These are phyloP conservation scores for Cheirogaleus major DNA, from an alignment of 2,797 vertebrate species.

Conservation along the genomic window DNA sequence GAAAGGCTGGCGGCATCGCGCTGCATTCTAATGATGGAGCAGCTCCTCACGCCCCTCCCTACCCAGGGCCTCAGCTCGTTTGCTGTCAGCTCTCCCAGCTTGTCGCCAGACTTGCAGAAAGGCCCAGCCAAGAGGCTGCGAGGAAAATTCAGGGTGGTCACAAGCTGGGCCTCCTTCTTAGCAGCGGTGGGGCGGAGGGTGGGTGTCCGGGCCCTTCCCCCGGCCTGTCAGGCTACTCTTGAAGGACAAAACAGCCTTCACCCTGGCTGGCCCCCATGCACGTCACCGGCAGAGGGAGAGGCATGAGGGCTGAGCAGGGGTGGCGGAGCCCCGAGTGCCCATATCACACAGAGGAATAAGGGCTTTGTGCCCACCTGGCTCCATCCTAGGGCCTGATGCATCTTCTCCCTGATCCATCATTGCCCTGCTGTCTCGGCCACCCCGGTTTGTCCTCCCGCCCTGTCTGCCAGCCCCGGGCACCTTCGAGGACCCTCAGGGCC, in stretches of 20 bases:
- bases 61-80: neutral
- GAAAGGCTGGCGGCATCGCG: neutral
- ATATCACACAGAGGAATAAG: neutral
- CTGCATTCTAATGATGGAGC: slow-evolving; percentile 1
- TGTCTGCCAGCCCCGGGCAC: neutral
- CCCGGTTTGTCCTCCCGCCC: neutral
- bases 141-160: neutral
- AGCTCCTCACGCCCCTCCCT: neutral
- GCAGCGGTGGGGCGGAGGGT: neutral
- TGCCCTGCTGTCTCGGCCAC: neutral
- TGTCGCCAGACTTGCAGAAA: neutral
- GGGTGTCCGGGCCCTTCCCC: neutral
- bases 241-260: neutral
- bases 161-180: neutral
- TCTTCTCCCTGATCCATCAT: neutral
- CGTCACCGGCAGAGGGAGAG: neutral
- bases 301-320: neutral
- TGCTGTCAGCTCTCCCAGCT: neutral
- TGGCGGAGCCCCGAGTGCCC: neutral
- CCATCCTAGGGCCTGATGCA: neutral
- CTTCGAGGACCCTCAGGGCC: neutral
- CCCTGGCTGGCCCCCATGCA: neutral
- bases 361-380: neutral
- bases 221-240: neutral
- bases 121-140: neutral